phyloP scores from a whole-genome alignment of 2,888 invertebrate genomes.

The Limulus polyphemus region DNA sequence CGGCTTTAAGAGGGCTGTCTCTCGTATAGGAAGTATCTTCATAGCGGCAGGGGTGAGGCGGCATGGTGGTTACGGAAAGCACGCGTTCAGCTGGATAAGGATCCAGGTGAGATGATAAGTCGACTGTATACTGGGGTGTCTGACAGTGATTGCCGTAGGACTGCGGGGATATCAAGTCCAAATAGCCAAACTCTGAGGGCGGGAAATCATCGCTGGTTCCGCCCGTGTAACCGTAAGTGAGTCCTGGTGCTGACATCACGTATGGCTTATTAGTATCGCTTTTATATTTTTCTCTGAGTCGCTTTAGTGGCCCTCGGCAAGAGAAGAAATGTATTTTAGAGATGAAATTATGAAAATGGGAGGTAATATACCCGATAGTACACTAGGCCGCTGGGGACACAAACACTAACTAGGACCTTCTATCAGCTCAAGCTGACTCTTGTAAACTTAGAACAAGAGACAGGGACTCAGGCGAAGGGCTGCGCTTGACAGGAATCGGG shows the following conservation, averaged over 20 bases:
- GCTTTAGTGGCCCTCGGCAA: too few relatives aligned
- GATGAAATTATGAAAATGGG: constrained; percentile 2
- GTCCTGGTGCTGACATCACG: too few relatives aligned
- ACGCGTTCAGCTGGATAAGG: too few relatives aligned
- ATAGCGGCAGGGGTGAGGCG: constrained; percentile 15
- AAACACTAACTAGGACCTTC: background rate
- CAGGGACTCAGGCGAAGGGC: background rate
- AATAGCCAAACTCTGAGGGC: too few relatives aligned
- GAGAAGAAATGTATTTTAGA: background rate
- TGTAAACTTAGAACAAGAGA: background rate
- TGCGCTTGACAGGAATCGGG: constrained; percentile 1
- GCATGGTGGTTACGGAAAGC: constrained; percentile 5
- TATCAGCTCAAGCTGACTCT: background rate
- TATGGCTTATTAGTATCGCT: too few relatives aligned
- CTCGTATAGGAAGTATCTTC: constrained; percentile 12
- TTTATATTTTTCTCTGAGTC: too few relatives aligned
- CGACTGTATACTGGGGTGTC: too few relatives aligned
- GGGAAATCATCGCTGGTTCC: too few relatives aligned
- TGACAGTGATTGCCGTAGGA: too few relatives aligned
- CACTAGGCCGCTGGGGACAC: background rate
- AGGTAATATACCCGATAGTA: background rate
- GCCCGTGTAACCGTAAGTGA: too few relatives aligned
- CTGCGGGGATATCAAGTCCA: too few relatives aligned
- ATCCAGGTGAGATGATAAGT: too few relatives aligned
- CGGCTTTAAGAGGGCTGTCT: constrained; percentile 5